A percentile compares a stretch with the other conserved stretches of the same genome.
phyloP scores from a whole-genome alignment of 2,113 vertebrate species.

The Aspiorhynchus laticeps region DNA sequence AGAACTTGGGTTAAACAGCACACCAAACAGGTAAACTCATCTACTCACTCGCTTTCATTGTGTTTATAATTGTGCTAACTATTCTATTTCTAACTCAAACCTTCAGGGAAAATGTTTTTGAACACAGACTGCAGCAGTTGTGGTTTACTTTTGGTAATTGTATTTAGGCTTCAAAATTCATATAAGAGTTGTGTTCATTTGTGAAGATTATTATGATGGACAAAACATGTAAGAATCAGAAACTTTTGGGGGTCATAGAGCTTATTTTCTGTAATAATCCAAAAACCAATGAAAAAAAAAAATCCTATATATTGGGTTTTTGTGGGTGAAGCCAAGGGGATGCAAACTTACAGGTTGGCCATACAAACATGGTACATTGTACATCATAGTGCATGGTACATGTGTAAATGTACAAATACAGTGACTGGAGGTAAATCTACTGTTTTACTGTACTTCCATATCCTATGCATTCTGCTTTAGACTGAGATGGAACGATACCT shows the following conservation, averaged over 20 bases:
- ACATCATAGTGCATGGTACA: no score
- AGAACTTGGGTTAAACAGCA: no score
- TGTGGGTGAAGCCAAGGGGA: no score
- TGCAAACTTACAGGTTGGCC: no score
- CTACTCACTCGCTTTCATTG: neutral
- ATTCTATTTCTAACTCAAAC: neutral
- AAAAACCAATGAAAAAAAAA: neutral
- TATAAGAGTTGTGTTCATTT: no score
- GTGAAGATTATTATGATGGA: neutral
- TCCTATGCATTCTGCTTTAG: neutral
- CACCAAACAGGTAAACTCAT: neutral
- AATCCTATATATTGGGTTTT: neutral
- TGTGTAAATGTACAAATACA: neutral
- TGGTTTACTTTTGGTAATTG: neutral
- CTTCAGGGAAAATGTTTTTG: neutral
- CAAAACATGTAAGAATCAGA: neutral
- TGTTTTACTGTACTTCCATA: neutral
- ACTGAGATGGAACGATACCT: neutral
- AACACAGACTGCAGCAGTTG: neutral
- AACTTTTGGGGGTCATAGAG: neutral
- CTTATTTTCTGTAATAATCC: neutral
- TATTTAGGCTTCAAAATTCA: no score
- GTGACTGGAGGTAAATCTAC: neutral
- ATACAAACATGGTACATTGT: no score
- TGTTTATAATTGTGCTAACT: neutral